These are phyloP conservation scores for Camponotus pennsylvanicus DNA, from an alignment of 1,140 invertebrate species.

Conservation along the genomic window DNA sequence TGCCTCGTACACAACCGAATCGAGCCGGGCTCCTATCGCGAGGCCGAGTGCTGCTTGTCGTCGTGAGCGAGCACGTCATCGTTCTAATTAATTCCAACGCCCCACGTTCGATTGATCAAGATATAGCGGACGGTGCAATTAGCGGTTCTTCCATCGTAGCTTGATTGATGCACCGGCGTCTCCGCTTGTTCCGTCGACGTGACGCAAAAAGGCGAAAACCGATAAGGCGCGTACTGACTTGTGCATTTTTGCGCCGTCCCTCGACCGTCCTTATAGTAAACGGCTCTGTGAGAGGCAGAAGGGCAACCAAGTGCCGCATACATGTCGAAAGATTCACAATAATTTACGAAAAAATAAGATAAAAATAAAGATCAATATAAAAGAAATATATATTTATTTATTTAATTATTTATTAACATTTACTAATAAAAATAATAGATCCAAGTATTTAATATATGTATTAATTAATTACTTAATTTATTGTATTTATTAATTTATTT, in stretches of 20 bases:
- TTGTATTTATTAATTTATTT: no score
- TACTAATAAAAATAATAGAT: no score
- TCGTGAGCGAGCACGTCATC: constrained; percentile 76
- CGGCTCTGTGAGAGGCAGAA: constrained; percentile 1
- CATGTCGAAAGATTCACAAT: not conserved
- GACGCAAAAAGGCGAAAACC: constrained; percentile 31
- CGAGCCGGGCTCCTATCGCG: constrained; percentile 43
- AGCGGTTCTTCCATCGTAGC: constrained; percentile 74
- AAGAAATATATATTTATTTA: not conserved
- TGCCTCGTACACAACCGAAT: constrained; percentile 57
- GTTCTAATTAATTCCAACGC: constrained; percentile 79
- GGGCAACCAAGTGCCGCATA: not conserved
- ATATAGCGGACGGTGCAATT: constrained; percentile 77
- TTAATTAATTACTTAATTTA: no score
- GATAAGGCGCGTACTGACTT: constrained; percentile 41
- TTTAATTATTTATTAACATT: no score
- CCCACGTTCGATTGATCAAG: constrained; percentile 77
- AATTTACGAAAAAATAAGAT: not conserved
- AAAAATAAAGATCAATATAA: not conserved
- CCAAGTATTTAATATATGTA: no score
- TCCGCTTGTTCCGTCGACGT: constrained; percentile 41
- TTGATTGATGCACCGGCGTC: constrained; percentile 76
- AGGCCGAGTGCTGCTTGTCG: constrained; percentile 44
- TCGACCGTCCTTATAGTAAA: constrained; percentile 1
- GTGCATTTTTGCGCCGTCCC: constrained; percentile 25